Percentiles rank a stretch among this genome's conserved stretches.
These are phyloP conservation scores for Drosophila leontia DNA, from an alignment of 1,140 invertebrate genomes.

Conservation along the genomic window DNA sequence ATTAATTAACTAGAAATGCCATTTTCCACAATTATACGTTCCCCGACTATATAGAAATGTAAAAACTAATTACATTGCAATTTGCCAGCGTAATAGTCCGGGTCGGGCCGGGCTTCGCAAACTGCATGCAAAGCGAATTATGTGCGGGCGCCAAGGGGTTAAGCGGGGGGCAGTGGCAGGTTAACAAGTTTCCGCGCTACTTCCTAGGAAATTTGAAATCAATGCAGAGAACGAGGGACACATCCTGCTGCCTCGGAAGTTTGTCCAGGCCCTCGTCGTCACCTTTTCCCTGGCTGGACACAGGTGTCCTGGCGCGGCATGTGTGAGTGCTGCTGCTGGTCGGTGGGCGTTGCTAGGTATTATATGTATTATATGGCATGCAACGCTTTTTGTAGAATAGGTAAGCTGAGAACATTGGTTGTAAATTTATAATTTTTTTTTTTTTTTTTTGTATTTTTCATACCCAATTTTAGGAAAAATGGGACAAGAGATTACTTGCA, in stretches of 20 bases:
- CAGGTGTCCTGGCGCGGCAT: slow-evolving; percentile 24
- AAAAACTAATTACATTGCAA: slow-evolving; percentile 84
- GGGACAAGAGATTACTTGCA: background rate
- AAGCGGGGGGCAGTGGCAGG: slow-evolving; percentile 17
- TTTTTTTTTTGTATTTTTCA: background rate
- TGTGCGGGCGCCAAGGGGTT: slow-evolving; percentile 17
- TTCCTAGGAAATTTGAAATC: slow-evolving; percentile 81
- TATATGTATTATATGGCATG: slow-evolving; percentile 65
- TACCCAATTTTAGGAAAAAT: background rate
- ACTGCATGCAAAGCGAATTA: slow-evolving; percentile 81
- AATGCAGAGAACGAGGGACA: slow-evolving; percentile 74
- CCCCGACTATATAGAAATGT: slow-evolving; percentile 81
- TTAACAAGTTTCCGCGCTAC: slow-evolving; percentile 81
- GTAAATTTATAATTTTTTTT: background rate
- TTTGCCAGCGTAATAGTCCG: slow-evolving; percentile 79
- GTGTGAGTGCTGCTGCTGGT: slow-evolving; percentile 21
- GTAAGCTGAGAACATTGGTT: slow-evolving; percentile 32
- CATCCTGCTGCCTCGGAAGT: slow-evolving; percentile 65
- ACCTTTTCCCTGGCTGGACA: background rate
- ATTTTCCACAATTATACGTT: slow-evolving; percentile 84
- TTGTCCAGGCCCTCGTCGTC: slow-evolving; percentile 36
- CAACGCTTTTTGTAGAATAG: slow-evolving; percentile 40
- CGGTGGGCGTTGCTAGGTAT: slow-evolving; percentile 47
- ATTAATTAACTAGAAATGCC: slow-evolving; percentile 83
- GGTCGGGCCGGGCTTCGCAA: slow-evolving; percentile 42